Base-by-base conservation (phyloP, 2,797 vertebrate genomes). In the Vireo griseus region DNA sequence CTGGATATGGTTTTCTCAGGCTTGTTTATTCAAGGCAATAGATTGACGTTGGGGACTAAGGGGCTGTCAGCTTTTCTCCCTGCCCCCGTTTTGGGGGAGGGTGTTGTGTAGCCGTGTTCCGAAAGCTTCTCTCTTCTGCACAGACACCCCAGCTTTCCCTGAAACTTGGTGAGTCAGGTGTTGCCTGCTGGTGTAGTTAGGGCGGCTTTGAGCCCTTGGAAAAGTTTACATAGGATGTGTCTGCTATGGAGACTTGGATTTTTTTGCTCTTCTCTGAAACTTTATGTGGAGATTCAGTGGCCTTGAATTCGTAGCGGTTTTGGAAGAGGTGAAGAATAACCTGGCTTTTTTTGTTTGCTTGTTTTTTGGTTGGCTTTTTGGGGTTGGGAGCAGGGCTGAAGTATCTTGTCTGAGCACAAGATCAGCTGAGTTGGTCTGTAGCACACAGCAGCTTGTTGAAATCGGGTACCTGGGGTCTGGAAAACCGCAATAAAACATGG, bases 271-370 rank as follows among this genome's bases (percentile, higher is more conserved):
- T 92, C 77, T 47, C 80, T 90, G 91, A 95, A 96, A 75, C 59
- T 80, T 69, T 92, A 78, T 75, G 42, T 93, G 88, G 78, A 75
- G 75, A 92, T 95, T 97, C 93, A 86, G 80, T 92, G 95, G 92
- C 92, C 91, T 95, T 95, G 96, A 87, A 88, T 92, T 96, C 54
- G 6, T 96, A 84, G 87, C 84, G 58, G 20, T 82, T 96, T 95
- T 85, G 93, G 88, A 95, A 94, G 93, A 95, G 95, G 95, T 94
- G 92, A 93, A 93, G 87, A 95, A 86, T 87, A 91, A 92, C 86
- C 94, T 81, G 95, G 44, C 50, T 73, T 85, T 92, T 74, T 58
- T 90, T 44, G 54, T 52, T 88, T 85, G 47, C 3, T 75, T 87
- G 68, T 44, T 69, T 95, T 84, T 90, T 7, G 5, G 58, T 93